phyloP scores from a whole-genome alignment of 92 coral and sea anemone genomes.

The Porites lobata region DNA sequence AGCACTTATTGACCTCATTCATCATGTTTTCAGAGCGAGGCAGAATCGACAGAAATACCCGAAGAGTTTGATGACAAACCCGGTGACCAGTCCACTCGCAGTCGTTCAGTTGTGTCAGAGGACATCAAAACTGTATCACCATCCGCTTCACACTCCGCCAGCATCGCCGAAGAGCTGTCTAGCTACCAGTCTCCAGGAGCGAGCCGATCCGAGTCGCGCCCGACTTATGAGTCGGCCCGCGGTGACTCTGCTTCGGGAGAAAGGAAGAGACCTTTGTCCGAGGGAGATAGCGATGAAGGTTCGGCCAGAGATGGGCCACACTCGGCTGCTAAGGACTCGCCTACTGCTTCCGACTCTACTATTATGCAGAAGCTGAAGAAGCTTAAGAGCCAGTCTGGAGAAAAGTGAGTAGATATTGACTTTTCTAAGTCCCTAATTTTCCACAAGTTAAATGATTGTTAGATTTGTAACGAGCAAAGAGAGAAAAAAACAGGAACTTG shows the following conservation, averaged over 20 bases:
- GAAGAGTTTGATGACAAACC: slow-evolving; percentile 62
- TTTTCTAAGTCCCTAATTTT: no score
- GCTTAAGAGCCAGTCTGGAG: slow-evolving; percentile 82
- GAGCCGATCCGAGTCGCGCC: slow-evolving; percentile 77
- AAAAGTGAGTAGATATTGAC: slow-evolving; percentile 72
- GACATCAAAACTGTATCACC: slow-evolving; percentile 52
- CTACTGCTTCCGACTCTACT: slow-evolving; percentile 82
- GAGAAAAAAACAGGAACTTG: no score
- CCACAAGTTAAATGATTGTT: no score
- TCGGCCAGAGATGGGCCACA: slow-evolving; percentile 63
- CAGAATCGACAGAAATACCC: slow-evolving; percentile 49
- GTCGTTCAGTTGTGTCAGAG: slow-evolving; percentile 62
- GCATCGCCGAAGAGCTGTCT: slow-evolving; percentile 84
- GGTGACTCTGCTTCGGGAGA: slow-evolving; percentile 37
- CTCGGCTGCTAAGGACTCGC: slow-evolving; percentile 73
- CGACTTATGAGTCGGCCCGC: slow-evolving; percentile 65
- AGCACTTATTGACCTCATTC: not conserved
- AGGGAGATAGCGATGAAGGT: slow-evolving; percentile 93
- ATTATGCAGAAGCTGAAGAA: slow-evolving; percentile 87
- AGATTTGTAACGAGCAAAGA: no score
- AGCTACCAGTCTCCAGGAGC: slow-evolving; percentile 79
- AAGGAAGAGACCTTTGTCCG: slow-evolving; percentile 84
- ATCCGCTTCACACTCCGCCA: slow-evolving; percentile 58
- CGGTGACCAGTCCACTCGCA: slow-evolving; percentile 59
- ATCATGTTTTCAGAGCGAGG: slow-evolving; percentile 32